Evolutionary conservation across 2,888 invertebrate genomes (phyloP), one percentile per base, ranked within the genome.

Genomic region (Aphidius colemani): DNA sequence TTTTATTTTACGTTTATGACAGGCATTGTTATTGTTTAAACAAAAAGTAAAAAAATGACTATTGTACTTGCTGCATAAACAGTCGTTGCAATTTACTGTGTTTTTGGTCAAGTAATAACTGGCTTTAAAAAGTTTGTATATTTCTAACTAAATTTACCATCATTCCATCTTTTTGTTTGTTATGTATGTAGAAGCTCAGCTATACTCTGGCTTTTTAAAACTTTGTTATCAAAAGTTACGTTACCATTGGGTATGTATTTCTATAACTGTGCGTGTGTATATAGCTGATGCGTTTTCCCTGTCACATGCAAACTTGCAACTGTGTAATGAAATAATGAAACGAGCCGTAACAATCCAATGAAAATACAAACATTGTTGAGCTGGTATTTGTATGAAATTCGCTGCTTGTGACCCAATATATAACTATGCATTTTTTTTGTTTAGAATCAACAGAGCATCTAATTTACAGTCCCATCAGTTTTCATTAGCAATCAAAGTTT

Each of bases 151-250:
- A 11, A 3, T n/a, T 44, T 10, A 10, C 13, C 43, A 58, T 48
- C 48, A 49, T 60, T 53, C 57, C 39, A 8, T 49, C 10, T 65
- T 56, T 67, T 65, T 30, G 30, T 30, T 30, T 2, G 64, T 61
- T 59, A 59, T 55, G 18, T 58, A 66, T 66, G 66, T 65, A 63
- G 58, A 64, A 70, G 48, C 48, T 48, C 48, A 48, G 13, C 11
- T 30, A 30, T 30, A 30, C 5, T 30, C 1, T 30, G 30, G 66
- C 65, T 67, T 70, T 71, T 71, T 66, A 60, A 57, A 74, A 69
- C 69, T 73, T 72, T 66, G 64, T 72, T 71, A 70, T 63, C 61
- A 55, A 71, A 71, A 66, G 70, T 70, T 66, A 49, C 55, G 46
- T 10, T 55, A 53, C 40, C 46, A 65, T 40, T 30, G 30, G 30